Evolutionary conservation across 2,888 invertebrate species (phyloP).

Genomic region (Euphydryas editha): DNA sequence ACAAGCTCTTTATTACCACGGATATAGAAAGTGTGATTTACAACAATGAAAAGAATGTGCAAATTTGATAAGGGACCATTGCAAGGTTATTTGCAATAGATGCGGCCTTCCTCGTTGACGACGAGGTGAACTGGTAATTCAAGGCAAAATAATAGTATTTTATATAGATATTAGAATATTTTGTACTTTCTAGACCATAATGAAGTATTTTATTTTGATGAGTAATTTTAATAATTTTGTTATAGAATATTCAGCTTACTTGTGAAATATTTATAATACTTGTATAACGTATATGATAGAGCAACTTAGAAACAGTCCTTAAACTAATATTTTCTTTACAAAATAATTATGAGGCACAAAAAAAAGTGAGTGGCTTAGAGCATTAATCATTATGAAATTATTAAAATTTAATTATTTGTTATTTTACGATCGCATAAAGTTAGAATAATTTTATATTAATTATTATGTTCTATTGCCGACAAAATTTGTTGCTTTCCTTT

Average conservation of each 20-base stretch:
- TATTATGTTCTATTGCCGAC: background rate
- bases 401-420: constrained; percentile 10
- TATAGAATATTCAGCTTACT: background rate
- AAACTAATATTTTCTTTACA: background rate
- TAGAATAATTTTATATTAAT: background rate
- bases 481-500: background rate
- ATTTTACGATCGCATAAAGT: background rate
- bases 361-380: background rate
- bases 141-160: constrained; percentile 72
- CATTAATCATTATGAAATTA: background rate
- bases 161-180: constrained; percentile 56
- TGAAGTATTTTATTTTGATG: constrained; percentile 4
- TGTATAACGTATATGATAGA: background rate
- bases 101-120: constrained; percentile 71
- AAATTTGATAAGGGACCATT: constrained; percentile 55
- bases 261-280: background rate
- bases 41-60: constrained; percentile 42
- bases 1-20: background rate
- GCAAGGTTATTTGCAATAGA: constrained; percentile 68
- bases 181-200: constrained; percentile 29
- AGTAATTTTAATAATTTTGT: background rate
- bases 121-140: constrained; percentile 75
- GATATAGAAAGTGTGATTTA: constrained; percentile 32
- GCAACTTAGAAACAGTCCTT: background rate
- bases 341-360: constrained; percentile 9